A percentile compares a stretch with the other conserved stretches of the same genome.
phyloP scores from a whole-genome alignment of 1,140 invertebrate genomes.

The Amyelois transitella region DNA sequence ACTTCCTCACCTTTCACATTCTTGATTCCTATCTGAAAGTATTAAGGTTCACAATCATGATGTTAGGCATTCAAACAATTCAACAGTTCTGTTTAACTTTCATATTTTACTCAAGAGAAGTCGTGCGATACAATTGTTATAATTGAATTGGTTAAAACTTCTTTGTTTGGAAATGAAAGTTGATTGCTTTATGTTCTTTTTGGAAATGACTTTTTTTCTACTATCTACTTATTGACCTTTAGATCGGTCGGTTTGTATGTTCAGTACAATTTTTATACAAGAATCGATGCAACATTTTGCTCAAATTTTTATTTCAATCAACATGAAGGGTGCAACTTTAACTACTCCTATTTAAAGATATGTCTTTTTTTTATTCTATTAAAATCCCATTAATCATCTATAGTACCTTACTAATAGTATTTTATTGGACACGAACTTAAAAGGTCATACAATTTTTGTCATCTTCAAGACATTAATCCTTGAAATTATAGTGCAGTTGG shows the following conservation, averaged over 20 bases:
- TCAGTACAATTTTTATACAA: background rate
- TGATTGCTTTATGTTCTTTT: slow-evolving; percentile 18
- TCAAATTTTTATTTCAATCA: too few species aligned
- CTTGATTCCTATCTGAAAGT: background rate
- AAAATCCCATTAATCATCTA: background rate
- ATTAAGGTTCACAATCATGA: background rate
- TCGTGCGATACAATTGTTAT: slow-evolving; percentile 57
- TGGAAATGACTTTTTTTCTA: background rate
- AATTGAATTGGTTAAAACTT: slow-evolving; percentile 58
- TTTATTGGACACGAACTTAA: background rate
- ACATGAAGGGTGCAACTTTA: too few species aligned
- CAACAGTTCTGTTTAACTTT: slow-evolving; percentile 64
- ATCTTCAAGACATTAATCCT: background rate
- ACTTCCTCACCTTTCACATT: background rate
- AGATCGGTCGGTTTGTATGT: too few species aligned
- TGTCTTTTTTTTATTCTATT: too few species aligned
- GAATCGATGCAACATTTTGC: too few species aligned
- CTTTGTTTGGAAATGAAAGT: slow-evolving; percentile 35
- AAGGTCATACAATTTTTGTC: background rate
- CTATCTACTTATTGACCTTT: background rate
- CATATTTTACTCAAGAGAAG: slow-evolving; percentile 55
- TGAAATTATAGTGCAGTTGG: background rate
- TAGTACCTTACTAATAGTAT: background rate
- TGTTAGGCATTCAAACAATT: slow-evolving; percentile 22
- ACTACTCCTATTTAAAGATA: too few species aligned